These are phyloP conservation scores for Lophura swinhoii DNA, from an alignment of 2,797 vertebrate species.

Conservation along the genomic window DNA sequence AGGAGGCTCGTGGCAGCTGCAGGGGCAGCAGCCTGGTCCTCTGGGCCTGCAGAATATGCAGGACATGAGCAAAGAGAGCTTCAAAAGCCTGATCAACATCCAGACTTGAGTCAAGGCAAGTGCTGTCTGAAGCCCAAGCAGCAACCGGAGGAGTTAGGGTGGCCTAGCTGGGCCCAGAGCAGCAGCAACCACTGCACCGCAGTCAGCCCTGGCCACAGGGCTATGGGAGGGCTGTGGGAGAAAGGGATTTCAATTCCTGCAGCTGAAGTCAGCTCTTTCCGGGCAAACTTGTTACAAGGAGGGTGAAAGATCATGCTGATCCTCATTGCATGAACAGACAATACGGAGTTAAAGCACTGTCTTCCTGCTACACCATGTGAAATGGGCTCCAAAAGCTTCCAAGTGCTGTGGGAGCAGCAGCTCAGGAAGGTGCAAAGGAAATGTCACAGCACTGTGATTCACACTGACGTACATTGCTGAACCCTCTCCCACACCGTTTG, in stretches of 20 bases:
- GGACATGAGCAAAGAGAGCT: not conserved
- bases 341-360: not conserved
- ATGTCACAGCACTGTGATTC: not conserved
- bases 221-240: accelerated
- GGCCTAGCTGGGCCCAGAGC: not conserved
- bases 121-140: not conserved
- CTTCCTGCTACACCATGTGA: not conserved
- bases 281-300: not conserved
- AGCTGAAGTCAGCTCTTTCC: not conserved
- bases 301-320: not conserved
- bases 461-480: not conserved
- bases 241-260: not conserved
- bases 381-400: not conserved
- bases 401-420: accelerated
- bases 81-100: not conserved
- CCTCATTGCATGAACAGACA: not conserved
- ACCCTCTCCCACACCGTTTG: not conserved
- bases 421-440: not conserved
- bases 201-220: not conserved
- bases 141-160: not conserved
- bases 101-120: not conserved
- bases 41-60: not conserved
- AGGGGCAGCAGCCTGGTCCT: not conserved
- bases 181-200: not conserved
- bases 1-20: not conserved